These are phyloP conservation scores for Lottia scabra DNA, from an alignment of 2,888 invertebrate species.

Conservation along the genomic window DNA sequence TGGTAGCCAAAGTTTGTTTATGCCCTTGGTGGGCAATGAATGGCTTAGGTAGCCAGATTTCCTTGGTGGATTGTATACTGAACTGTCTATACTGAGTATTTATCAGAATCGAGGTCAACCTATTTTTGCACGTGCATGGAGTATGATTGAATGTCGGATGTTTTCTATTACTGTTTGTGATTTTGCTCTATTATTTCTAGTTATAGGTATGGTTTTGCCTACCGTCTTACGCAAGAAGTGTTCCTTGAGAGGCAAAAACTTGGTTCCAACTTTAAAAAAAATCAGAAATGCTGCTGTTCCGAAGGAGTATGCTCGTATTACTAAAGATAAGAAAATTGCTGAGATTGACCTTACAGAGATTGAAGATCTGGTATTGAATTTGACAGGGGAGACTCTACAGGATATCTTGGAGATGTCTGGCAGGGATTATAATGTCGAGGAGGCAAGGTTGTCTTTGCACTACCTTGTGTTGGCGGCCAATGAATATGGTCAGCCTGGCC, in stretches of 20 bases:
- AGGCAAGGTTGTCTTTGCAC: neutral
- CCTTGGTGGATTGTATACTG: too few species aligned
- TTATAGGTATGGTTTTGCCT: neutral
- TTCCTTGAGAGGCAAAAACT: neutral
- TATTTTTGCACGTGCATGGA: too few species aligned
- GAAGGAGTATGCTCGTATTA: neutral
- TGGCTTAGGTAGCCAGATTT: too few species aligned
- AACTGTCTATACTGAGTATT: too few species aligned
- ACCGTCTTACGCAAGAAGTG: neutral
- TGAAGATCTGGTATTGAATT: neutral
- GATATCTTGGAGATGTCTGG: neutral
- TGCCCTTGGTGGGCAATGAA: too few species aligned
- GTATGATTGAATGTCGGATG: too few species aligned
- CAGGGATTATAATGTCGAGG: neutral
- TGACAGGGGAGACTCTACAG: neutral
- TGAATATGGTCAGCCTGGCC: neutral
- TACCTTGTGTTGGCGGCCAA: neutral
- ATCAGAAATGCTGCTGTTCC: neutral
- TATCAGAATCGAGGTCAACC: too few species aligned
- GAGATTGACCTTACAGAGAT: neutral
- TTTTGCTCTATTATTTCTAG: too few species aligned
- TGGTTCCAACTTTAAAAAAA: neutral
- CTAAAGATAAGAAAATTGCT: neutral
- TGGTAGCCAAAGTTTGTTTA: too few species aligned
- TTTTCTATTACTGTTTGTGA: too few species aligned